A percentile compares a stretch with the other conserved stretches of the same genome.
Conservation (phyloP, 2,797 vertebrate species). For the Esox masquinongy region DNA sequence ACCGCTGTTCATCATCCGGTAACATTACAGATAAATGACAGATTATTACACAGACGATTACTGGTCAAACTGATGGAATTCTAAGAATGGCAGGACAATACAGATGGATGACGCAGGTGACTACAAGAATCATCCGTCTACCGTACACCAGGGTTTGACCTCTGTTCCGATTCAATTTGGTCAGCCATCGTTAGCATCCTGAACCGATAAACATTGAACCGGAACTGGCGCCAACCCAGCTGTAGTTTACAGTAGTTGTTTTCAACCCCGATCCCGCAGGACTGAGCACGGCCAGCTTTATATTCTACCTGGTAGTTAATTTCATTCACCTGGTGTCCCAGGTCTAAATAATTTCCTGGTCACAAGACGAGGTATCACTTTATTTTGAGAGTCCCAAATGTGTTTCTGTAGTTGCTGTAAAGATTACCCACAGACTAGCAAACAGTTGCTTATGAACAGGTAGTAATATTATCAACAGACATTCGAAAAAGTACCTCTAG, state of each 20-base stretch:
- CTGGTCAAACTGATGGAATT: background rate
- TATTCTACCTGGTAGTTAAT: no score
- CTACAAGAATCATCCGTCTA: constrained; percentile 15
- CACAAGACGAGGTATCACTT: no score
- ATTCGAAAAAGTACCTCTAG: no score
- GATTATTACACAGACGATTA: background rate
- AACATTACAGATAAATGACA: background rate
- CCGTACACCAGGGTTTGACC: background rate
- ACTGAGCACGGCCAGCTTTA: no score
- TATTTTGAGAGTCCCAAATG: no score
- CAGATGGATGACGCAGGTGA: background rate
- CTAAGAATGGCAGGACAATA: background rate
- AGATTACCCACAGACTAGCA: no score
- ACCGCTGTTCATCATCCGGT: background rate
- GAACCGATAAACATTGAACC: background rate
- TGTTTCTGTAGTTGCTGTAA: no score
- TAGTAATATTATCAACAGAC: no score
- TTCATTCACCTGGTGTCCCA: no score
- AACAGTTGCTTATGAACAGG: no score
- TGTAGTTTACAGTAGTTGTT: background rate
- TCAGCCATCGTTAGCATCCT: background rate
- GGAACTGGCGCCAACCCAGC: background rate
- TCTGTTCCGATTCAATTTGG: background rate
- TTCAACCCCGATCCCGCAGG: no score
- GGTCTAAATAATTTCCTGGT: no score